These are phyloP conservation scores for Mesembrinibis cayennensis DNA, from an alignment of 2,113 vertebrate species.

Conservation along the genomic window DNA sequence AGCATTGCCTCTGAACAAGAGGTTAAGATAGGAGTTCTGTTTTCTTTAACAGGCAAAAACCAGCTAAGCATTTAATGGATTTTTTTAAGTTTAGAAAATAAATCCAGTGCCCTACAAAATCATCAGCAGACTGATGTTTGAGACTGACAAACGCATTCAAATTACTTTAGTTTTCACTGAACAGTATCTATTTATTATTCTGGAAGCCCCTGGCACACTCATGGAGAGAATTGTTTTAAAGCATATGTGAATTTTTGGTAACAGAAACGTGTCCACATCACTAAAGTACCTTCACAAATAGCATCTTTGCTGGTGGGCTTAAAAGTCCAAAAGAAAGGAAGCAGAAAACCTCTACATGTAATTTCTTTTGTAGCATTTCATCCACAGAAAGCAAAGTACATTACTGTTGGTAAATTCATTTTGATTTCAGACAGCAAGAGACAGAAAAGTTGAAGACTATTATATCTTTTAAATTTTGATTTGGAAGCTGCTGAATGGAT, in stretches of 20 bases:
- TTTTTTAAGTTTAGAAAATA: slow-evolving; percentile 7
- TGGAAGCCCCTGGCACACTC: background rate
- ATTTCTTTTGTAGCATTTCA: background rate
- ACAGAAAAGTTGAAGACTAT: background rate
- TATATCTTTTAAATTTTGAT: background rate
- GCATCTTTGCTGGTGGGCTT: background rate
- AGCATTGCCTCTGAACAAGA: background rate
- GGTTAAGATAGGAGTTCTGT: background rate
- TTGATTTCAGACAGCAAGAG: background rate
- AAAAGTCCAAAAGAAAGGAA: background rate
- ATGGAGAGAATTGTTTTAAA: background rate
- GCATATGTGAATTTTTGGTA: background rate
- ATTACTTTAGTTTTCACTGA: background rate
- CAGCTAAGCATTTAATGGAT: background rate
- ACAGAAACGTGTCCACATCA: background rate
- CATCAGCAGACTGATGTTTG: background rate
- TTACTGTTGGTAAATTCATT: background rate
- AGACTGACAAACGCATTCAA: background rate
- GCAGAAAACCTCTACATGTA: background rate
- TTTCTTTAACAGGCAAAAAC: background rate
- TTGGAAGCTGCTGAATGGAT: background rate
- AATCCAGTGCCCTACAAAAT: background rate
- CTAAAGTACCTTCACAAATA: background rate
- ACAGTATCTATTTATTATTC: background rate
- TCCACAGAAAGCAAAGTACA: background rate